Evolutionary conservation across 2,113 vertebrate species (phyloP).

Genomic region (Oncorhynchus keta): DNA sequence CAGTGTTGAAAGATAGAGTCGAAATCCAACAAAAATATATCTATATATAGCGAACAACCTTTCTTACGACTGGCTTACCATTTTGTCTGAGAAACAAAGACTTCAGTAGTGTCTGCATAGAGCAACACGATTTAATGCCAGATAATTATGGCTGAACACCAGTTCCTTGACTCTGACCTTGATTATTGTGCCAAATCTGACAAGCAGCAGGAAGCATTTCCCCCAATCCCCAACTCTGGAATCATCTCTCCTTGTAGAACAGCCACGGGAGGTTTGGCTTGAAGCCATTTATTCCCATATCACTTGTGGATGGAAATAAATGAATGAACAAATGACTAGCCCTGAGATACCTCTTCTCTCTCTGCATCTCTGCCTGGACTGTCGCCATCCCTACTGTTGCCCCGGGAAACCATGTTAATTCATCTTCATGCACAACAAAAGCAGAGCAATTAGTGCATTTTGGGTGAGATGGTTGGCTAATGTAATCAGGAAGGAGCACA

Average conservation of each 20-base stretch:
- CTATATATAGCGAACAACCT: not conserved
- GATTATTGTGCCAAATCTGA: not conserved
- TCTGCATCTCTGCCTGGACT: not conserved
- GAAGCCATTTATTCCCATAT: conserved; percentile 1
- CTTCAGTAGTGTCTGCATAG: not conserved
- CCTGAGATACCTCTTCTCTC: not conserved
- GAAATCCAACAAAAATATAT: no score
- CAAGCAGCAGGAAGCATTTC: conserved; percentile 24
- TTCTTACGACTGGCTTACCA: not conserved
- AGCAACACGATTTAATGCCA: not conserved
- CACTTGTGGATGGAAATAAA: conserved; percentile 11
- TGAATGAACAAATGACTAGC: not conserved
- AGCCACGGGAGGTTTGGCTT: not conserved
- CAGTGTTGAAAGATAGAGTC: no score
- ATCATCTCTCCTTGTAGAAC: not conserved
- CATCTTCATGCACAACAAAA: conserved; percentile 23
- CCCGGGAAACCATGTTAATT: conserved; percentile 25
- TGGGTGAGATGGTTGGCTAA: not conserved
- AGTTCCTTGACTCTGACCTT: conserved; percentile 1
- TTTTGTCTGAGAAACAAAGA: not conserved
- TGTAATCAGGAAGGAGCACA: conserved; percentile 10
- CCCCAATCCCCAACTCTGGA: not conserved
- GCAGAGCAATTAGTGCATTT: conserved; percentile 15
- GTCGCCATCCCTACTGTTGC: not conserved
- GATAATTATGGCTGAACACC: not conserved